phyloP scores from a whole-genome alignment of 2,797 vertebrate genomes.

The Gouania willdenowi region DNA sequence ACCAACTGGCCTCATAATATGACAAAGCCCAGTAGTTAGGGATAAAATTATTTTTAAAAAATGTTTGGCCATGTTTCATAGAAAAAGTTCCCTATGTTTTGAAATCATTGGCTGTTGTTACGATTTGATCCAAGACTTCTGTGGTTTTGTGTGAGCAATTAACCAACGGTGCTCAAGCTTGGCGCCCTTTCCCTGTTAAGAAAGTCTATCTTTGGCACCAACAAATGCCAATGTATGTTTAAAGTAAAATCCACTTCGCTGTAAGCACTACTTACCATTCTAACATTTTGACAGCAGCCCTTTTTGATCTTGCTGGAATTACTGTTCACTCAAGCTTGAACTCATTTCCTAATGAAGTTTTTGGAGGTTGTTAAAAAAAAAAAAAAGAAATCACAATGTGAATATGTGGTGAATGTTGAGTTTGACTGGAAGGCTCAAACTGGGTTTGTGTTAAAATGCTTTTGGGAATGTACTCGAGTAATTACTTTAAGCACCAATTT shows the following conservation, averaged over 20 bases:
- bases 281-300: constrained; percentile 12
- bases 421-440: constrained; percentile 45
- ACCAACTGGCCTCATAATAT: no score
- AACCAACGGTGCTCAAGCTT: constrained; percentile 24
- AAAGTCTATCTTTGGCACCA: constrained; percentile 43
- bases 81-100: no score
- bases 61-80: no score
- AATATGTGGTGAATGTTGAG: constrained; percentile 33
- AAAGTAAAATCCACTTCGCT: constrained; percentile 1
- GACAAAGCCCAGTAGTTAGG: no score
- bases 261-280: neutral
- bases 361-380: constrained; percentile 32
- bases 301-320: constrained; percentile 8
- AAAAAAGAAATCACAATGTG: constrained; percentile 19
- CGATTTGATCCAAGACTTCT: no score
- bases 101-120: no score
- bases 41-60: no score
- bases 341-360: constrained; percentile 21
- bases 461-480: constrained; percentile 60
- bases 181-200: constrained; percentile 35
- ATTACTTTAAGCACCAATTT: constrained; percentile 60
- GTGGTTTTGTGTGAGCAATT: constrained; percentile 49
- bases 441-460: constrained; percentile 42
- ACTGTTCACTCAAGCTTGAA: constrained; percentile 16
- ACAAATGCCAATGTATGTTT: constrained; percentile 17